phyloP scores from a whole-genome alignment of 2,797 vertebrate species.

The Pelodytes ibericus region DNA sequence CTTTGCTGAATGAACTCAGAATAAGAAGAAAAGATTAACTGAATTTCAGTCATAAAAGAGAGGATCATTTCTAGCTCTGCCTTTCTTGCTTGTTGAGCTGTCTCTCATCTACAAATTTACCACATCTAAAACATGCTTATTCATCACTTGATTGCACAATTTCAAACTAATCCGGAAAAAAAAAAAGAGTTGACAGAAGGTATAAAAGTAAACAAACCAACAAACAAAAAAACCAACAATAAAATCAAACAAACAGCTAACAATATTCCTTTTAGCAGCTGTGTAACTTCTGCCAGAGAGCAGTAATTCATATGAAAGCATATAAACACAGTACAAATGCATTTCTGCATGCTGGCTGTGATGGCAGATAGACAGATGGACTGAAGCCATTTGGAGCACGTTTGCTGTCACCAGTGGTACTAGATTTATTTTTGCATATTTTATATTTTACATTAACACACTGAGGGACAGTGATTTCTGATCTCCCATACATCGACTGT shows the following conservation, averaged over 20 bases:
- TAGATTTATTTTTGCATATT: conserved; percentile 3
- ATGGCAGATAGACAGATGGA: conserved; percentile 42
- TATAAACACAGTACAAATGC: conserved; percentile 32
- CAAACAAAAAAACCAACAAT: no score
- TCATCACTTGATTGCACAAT: conserved; percentile 11
- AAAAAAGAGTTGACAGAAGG: conserved; percentile 37
- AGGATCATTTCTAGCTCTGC: no score
- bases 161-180: not conserved
- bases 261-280: conserved; percentile 35
- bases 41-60: no score
- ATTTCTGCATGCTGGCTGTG: not conserved
- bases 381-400: conserved; percentile 28
- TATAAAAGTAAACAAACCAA: conserved; percentile 10
- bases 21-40: no score
- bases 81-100: no score
- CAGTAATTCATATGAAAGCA: conserved; percentile 33
- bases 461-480: no score
- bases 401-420: conserved; percentile 7
- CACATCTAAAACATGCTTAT: not conserved
- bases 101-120: conserved; percentile 8
- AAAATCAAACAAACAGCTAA: not conserved
- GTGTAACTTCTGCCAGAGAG: conserved; percentile 29
- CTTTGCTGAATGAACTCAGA: no score
- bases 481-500: no score
- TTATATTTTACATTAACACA: conserved; percentile 14